phyloP scores from a whole-genome alignment of 1,140 invertebrate species.

The Panagrolaimus sp. region DNA sequence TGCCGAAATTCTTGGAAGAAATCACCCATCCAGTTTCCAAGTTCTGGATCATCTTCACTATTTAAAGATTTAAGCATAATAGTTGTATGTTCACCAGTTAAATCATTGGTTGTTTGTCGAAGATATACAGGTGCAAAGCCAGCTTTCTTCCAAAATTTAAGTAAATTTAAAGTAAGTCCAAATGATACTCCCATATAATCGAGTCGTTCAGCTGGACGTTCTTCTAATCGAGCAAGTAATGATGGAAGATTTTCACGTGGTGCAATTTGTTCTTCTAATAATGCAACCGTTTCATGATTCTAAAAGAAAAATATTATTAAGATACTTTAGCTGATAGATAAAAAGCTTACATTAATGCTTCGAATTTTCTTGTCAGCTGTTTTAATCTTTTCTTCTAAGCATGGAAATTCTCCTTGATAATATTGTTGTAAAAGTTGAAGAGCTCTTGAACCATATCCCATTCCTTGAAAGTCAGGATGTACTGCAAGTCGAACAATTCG shows the following conservation, averaged over 20 bases:
- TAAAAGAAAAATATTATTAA: too few species aligned
- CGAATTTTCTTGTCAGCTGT: conserved; percentile 15
- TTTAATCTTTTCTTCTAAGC: neutral
- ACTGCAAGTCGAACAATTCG: conserved; percentile 91
- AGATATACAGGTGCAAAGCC: conserved; percentile 84
- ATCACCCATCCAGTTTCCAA: conserved; percentile 36
- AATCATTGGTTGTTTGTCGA: conserved; percentile 78
- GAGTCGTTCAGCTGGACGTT: conserved; percentile 75
- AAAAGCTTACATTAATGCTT: conserved; percentile 26
- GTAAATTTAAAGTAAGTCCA: conserved; percentile 73
- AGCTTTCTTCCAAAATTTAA: conserved; percentile 85
- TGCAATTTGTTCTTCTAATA: conserved; percentile 49
- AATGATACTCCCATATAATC: conserved; percentile 82
- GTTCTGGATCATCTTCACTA: conserved; percentile 44
- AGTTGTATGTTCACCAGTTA: conserved; percentile 95
- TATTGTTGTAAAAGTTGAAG: conserved; percentile 77
- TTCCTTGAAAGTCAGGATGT: conserved; percentile 88
- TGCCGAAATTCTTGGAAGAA: conserved; percentile 50
- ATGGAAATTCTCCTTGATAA: conserved; percentile 63
- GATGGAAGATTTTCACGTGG: conserved; percentile 63
- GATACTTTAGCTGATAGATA: too few species aligned
- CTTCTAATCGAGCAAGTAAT: conserved; percentile 67
- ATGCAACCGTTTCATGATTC: conserved; percentile 1
- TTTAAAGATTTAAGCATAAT: conserved; percentile 79
- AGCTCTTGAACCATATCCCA: conserved; percentile 65